Percentiles rank a stretch among this genome's conserved stretches.
These are phyloP conservation scores for Epiblema foenella DNA, from an alignment of 2,888 invertebrate genomes.

Conservation along the genomic window DNA sequence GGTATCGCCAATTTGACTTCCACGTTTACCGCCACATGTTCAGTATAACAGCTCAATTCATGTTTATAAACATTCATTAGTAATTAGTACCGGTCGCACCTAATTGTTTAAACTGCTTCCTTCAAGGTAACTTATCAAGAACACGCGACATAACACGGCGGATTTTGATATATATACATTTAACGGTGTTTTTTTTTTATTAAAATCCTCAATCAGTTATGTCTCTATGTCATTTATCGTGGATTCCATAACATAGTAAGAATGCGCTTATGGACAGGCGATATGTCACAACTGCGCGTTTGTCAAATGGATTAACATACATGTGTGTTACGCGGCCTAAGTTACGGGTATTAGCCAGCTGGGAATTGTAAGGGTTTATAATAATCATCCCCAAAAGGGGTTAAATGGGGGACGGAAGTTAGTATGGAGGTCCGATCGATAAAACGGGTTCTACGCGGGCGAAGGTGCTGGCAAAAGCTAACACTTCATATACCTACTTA, in stretches of 20 bases:
- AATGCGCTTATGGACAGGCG: no score
- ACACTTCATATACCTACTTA: background rate
- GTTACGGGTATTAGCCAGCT: no score
- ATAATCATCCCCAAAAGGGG: no score
- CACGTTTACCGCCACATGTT: constrained; percentile 26
- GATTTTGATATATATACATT: constrained; percentile 4
- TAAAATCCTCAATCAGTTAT: no score
- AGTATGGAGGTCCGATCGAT: no score
- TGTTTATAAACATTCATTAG: constrained; percentile 68
- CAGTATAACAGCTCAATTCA: constrained; percentile 51
- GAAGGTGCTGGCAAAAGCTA: background rate
- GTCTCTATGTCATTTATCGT: no score
- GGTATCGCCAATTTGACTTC: background rate
- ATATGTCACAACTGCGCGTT: no score
- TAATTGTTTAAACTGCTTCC: constrained; percentile 61
- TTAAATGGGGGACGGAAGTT: no score
- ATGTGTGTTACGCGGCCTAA: no score
- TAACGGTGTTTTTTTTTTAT: background rate
- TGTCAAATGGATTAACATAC: no score
- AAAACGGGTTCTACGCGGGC: background rate
- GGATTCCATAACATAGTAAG: no score
- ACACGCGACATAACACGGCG: background rate
- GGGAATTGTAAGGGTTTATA: no score
- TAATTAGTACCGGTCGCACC: constrained; percentile 68
- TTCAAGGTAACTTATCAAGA: constrained; percentile 59